phyloP scores from a whole-genome alignment of 2,797 vertebrate species.

The Discoglossus pictus region DNA sequence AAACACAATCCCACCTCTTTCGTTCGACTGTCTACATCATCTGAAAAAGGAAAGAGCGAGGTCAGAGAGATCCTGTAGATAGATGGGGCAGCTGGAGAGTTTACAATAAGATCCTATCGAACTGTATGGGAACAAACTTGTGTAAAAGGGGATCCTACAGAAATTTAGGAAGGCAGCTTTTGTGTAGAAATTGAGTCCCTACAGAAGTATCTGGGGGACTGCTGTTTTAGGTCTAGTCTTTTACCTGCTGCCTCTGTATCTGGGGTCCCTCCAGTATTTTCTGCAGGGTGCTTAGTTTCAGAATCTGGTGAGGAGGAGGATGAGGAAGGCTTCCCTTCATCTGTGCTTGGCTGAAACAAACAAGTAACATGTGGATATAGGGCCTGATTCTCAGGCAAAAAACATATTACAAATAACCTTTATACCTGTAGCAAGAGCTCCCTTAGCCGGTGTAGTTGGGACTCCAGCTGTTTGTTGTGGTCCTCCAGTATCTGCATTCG shows the following conservation, averaged over 20 bases:
- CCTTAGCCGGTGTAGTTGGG: constrained; percentile 88
- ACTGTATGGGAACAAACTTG: too few relatives aligned
- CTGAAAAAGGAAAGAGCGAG: constrained; percentile 59
- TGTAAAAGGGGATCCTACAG: too few relatives aligned
- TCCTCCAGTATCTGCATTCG: constrained; percentile 98
- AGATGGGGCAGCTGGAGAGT: too few relatives aligned
- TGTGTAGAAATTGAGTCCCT: too few relatives aligned
- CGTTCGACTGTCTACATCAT: constrained; percentile 81
- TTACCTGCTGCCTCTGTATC: constrained; percentile 89
- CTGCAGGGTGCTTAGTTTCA: constrained; percentile 75
- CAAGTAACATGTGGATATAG: too few relatives aligned
- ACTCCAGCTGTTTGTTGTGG: constrained; percentile 97
- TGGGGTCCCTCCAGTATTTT: constrained; percentile 82
- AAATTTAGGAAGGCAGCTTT: too few relatives aligned
- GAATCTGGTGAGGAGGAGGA: constrained; percentile 84
- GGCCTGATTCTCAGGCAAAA: too few relatives aligned
- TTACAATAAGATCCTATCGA: too few relatives aligned
- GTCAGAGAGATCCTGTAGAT: background rate
- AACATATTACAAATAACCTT: too few relatives aligned
- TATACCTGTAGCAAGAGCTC: constrained; percentile 91
- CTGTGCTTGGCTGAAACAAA: constrained; percentile 80
- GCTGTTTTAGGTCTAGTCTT: constrained; percentile 2
- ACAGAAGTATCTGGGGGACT: too few relatives aligned
- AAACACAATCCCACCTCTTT: constrained; percentile 91
- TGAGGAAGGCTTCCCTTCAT: constrained; percentile 79